These are phyloP conservation scores for Chrysina gloriosa DNA, from an alignment of 2,888 invertebrate genomes.

Conservation along the genomic window DNA sequence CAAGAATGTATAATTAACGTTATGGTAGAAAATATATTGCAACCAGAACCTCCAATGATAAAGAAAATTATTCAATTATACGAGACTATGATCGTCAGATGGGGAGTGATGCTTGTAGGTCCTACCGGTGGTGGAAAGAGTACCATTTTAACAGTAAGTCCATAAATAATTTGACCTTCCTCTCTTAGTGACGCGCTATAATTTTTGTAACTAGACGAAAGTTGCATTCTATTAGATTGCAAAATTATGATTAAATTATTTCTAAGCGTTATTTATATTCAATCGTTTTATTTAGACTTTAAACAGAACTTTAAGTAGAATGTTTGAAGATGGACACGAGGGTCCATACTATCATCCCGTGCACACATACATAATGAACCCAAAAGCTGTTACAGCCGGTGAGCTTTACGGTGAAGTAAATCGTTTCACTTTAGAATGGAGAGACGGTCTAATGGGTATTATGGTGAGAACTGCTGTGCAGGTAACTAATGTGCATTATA, in stretches of 20 bases:
- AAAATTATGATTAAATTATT: too few species aligned
- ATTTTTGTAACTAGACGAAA: background rate
- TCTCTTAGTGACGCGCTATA: background rate
- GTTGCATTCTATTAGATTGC: background rate
- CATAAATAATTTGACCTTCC: background rate
- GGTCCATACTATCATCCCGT: conserved; percentile 78
- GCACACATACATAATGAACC: conserved; percentile 84
- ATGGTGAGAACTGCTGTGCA: conserved; percentile 72
- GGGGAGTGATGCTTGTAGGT: conserved; percentile 94
- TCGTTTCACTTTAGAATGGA: conserved; percentile 88
- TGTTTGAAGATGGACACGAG: conserved; percentile 71
- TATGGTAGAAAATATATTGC: conserved; percentile 71
- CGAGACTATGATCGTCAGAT: conserved; percentile 91
- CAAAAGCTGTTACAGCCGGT: conserved; percentile 88
- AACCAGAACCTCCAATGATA: conserved; percentile 75
- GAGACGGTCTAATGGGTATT: conserved; percentile 85
- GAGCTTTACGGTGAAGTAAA: conserved; percentile 91
- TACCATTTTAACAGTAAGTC: conserved; percentile 74
- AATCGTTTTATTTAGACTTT: conserved; percentile 71
- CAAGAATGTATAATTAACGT: conserved; percentile 72
- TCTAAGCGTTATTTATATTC: too few species aligned
- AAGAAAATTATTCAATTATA: conserved; percentile 86
- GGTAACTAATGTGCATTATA: conserved; percentile 60
- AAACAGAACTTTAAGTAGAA: conserved; percentile 75
- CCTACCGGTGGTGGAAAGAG: conserved; percentile 91